phyloP scores from a whole-genome alignment of 2,797 vertebrate genomes.

The Tenualosa ilisha region DNA sequence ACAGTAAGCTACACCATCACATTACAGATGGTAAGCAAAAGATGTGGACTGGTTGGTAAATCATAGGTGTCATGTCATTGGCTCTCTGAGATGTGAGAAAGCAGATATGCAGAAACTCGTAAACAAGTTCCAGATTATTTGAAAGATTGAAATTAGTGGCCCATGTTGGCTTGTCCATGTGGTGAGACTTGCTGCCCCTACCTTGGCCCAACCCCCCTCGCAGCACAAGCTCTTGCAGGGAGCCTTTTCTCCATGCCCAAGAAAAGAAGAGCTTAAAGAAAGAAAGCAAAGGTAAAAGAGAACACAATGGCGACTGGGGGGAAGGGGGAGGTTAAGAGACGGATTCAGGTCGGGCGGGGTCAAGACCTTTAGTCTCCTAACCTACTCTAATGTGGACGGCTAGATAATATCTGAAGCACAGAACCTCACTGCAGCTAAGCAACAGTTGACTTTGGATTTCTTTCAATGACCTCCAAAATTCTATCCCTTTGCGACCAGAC shows the following conservation, averaged over 20 bases:
- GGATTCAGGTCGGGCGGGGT: slow-evolving; percentile 33
- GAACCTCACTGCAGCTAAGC: background rate
- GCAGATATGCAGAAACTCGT: background rate
- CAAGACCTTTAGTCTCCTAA: slow-evolving; percentile 47
- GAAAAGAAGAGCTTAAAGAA: slow-evolving; percentile 39
- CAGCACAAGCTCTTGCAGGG: background rate
- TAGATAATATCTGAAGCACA: background rate
- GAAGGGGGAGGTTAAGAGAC: slow-evolving; percentile 41
- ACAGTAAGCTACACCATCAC: background rate
- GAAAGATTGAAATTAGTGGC: background rate
- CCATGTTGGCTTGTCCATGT: background rate
- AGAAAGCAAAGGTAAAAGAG: slow-evolving; percentile 32
- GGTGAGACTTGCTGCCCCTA: background rate
- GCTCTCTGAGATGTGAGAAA: background rate
- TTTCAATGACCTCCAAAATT: slow-evolving; percentile 1
- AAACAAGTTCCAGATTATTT: background rate
- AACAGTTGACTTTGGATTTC: background rate
- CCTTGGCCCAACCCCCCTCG: background rate
- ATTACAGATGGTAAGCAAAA: background rate
- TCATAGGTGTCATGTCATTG: background rate
- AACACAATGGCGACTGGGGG: slow-evolving; percentile 35
- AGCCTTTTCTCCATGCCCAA: slow-evolving; percentile 2
- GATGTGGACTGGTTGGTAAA: background rate
- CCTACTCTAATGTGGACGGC: slow-evolving; percentile 32
- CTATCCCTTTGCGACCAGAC: background rate